Evolutionary conservation across 2,888 invertebrate genomes (phyloP).

Genomic region (Acronicta psi): DNA sequence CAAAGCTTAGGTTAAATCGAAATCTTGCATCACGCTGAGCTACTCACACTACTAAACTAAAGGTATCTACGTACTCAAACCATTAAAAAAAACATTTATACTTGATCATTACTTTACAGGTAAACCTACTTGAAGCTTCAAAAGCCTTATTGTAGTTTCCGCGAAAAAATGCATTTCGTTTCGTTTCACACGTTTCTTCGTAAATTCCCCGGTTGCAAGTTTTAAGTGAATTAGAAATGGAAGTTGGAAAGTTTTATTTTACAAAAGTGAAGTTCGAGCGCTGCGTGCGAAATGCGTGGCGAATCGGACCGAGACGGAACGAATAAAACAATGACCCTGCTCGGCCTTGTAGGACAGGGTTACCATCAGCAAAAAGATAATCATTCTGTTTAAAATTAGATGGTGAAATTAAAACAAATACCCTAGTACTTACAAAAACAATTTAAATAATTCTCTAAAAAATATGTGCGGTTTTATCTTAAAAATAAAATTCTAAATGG

Average conservation of each 20-base stretch:
- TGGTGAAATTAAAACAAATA: no score
- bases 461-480: no score
- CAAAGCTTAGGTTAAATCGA: background rate
- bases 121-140: no score
- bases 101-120: no score
- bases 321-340: slow-evolving; percentile 71
- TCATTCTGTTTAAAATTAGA: slow-evolving; percentile 7
- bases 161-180: slow-evolving; percentile 31
- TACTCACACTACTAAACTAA: no score
- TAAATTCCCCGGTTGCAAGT: slow-evolving; percentile 37
- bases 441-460: no score
- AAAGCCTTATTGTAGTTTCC: slow-evolving; percentile 25
- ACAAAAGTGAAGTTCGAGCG: slow-evolving; percentile 35
- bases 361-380: slow-evolving; percentile 25
- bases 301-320: slow-evolving; percentile 66
- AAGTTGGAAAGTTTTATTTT: slow-evolving; percentile 34
- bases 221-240: slow-evolving; percentile 45
- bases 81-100: no score
- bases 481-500: no score
- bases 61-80: no score
- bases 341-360: slow-evolving; percentile 59
- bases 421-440: no score
- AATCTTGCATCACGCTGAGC: no score
- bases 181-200: slow-evolving; percentile 21
- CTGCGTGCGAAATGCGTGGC: slow-evolving; percentile 56